phyloP scores from a whole-genome alignment of 64 coral and sea anemone genomes.

The Astreopora myriophthalma region DNA sequence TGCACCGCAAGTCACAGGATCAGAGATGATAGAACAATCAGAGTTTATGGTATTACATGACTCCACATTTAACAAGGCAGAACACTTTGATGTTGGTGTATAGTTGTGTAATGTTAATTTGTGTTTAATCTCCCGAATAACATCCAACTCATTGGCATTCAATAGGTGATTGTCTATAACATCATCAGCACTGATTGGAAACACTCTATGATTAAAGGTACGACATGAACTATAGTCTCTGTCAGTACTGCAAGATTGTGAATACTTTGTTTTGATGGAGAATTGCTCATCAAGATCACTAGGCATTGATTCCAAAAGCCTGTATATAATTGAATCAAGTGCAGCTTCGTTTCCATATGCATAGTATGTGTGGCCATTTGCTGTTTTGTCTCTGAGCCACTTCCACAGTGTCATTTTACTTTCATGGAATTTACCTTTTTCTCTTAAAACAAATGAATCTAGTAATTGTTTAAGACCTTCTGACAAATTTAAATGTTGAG shows the following conservation, averaged over 20 bases:
- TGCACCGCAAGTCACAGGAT: not conserved
- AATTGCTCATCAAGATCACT: not conserved
- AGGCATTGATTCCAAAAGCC: slow-evolving; percentile 22
- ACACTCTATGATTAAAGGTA: not conserved
- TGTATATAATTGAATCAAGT: not conserved
- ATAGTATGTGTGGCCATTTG: slow-evolving; percentile 14
- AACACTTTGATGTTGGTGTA: not conserved
- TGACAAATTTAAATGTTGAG: not conserved
- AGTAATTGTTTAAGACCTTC: not conserved
- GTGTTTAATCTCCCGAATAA: slow-evolving; percentile 3
- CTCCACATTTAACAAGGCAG: not conserved
- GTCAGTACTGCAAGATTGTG: not conserved
- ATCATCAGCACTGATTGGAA: slow-evolving; percentile 38
- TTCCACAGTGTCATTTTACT: slow-evolving; percentile 35
- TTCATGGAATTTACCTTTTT: not conserved
- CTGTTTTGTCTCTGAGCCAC: slow-evolving; percentile 2
- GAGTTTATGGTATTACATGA: not conserved
- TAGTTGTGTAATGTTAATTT: not conserved
- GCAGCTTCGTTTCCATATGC: slow-evolving; percentile 11
- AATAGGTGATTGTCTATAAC: slow-evolving; percentile 7
- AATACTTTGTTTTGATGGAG: not conserved
- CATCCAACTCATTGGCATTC: not conserved
- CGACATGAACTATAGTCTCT: not conserved
- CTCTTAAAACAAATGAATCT: not conserved
- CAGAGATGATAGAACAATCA: slow-evolving; percentile 2